These are phyloP conservation scores for Polypterus senegalus DNA, from an alignment of 2,113 vertebrate genomes.

Conservation along the genomic window DNA sequence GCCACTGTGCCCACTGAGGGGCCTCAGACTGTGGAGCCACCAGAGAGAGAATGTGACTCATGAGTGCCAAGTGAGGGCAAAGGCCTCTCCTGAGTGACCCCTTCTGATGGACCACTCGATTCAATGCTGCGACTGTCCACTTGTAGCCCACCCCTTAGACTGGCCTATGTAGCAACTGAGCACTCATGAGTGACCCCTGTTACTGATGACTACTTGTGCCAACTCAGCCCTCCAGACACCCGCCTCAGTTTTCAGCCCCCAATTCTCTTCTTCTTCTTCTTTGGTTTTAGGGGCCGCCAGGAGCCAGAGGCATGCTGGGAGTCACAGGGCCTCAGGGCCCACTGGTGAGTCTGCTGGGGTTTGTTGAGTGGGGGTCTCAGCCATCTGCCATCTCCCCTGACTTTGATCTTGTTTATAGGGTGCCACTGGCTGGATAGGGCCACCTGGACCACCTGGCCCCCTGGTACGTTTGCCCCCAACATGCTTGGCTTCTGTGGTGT, in stretches of 20 bases:
- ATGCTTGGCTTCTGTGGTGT: neutral
- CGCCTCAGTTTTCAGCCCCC: neutral
- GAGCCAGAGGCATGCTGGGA: slow-evolving; percentile 50
- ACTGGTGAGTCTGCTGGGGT: slow-evolving; percentile 46
- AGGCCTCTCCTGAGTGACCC: no score
- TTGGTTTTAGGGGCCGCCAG: slow-evolving; percentile 51
- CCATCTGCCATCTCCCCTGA: neutral
- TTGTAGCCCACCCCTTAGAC: no score
- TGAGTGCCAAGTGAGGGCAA: no score
- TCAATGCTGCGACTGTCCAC: no score
- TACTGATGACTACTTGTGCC: no score
- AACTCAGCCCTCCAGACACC: no score
- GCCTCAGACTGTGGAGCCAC: no score
- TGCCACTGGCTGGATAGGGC: slow-evolving; percentile 53
- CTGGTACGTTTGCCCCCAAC: slow-evolving; percentile 41
- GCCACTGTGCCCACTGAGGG: no score
- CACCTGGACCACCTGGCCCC: slow-evolving; percentile 44
- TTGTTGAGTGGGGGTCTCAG: neutral
- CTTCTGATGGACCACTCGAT: no score
- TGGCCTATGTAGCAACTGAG: no score
- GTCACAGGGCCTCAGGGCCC: slow-evolving; percentile 50
- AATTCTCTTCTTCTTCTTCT: neutral
- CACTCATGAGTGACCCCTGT: no score
- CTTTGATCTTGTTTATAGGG: slow-evolving; percentile 43
- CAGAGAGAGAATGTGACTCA: no score